phyloP scores from a whole-genome alignment of 2,797 vertebrate species.

The Gallinago stenura region DNA sequence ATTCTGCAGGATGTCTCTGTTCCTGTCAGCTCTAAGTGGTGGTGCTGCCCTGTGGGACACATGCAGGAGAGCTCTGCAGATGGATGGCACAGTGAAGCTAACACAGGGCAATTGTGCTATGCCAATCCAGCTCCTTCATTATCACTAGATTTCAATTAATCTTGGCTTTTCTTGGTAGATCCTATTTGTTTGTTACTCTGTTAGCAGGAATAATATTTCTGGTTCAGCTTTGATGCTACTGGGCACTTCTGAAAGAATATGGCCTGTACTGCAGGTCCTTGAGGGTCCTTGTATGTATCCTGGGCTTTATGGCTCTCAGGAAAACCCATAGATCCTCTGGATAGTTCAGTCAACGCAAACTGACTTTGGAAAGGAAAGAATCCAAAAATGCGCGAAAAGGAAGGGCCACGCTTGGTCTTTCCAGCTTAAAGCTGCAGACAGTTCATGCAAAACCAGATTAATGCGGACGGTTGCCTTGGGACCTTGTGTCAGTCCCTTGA shows the following conservation, averaged over 20 bases:
- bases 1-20: not conserved
- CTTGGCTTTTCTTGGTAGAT: not conserved
- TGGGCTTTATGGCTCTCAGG: not conserved
- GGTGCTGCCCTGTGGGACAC: not conserved
- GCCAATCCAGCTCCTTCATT: not conserved
- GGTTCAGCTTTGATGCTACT: not conserved
- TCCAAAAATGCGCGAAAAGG: not conserved
- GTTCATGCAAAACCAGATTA: not conserved
- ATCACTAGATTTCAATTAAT: not conserved
- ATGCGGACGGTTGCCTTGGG: not conserved
- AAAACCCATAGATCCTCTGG: not conserved
- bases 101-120: not conserved
- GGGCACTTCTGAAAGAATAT: not conserved
- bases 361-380: not conserved
- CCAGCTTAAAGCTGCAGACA: not conserved
- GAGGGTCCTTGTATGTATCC: not conserved
- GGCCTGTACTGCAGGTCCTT: not conserved
- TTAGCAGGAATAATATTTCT: not conserved
- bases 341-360: not conserved
- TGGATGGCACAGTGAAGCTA: not conserved
- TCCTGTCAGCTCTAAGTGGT: not conserved
- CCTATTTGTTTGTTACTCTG: not conserved
- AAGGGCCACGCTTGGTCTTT: not conserved
- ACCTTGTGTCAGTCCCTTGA: not conserved
- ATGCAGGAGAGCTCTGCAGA: accelerated